phyloP scores from a whole-genome alignment of 92 coral and sea anemone species.

The Epizoanthus illoricatus region DNA sequence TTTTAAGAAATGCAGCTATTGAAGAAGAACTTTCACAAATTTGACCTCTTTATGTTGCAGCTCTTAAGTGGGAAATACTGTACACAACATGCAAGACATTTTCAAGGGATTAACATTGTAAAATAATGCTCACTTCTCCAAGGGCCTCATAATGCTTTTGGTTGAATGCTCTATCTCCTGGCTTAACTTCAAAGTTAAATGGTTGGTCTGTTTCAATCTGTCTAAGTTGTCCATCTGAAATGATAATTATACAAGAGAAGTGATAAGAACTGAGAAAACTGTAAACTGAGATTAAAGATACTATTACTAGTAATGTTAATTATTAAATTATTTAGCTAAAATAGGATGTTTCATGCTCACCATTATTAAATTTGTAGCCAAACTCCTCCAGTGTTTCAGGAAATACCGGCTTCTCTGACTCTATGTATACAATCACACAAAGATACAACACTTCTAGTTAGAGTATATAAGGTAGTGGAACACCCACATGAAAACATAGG shows the following conservation, averaged over 20 bases:
- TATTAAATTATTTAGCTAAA: not conserved
- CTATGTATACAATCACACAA: not conserved
- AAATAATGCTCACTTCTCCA: slow-evolving; percentile 75
- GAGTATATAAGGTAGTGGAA: too few relatives aligned
- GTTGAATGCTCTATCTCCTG: slow-evolving; percentile 67
- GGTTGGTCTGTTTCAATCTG: slow-evolving; percentile 52
- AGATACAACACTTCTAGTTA: too few relatives aligned
- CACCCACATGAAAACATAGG: not conserved
- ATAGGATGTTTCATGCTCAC: slow-evolving; percentile 15
- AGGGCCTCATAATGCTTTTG: slow-evolving; percentile 87
- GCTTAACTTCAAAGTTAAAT: slow-evolving; percentile 78
- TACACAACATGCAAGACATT: not conserved
- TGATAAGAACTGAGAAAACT: not conserved
- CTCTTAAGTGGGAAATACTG: not conserved
- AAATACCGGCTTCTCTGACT: slow-evolving; percentile 23
- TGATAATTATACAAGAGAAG: not conserved
- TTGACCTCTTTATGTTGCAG: not conserved
- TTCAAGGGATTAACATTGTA: not conserved
- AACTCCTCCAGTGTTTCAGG: slow-evolving; percentile 58
- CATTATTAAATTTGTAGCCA: slow-evolving; percentile 71
- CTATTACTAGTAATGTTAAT: not conserved
- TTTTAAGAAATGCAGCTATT: too few relatives aligned
- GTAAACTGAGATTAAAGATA: not conserved
- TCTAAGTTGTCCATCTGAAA: slow-evolving; percentile 69
- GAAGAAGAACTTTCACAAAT: too few relatives aligned